These are phyloP conservation scores for Cenopis cana DNA, from an alignment of 2,888 invertebrate species.

Conservation along the genomic window DNA sequence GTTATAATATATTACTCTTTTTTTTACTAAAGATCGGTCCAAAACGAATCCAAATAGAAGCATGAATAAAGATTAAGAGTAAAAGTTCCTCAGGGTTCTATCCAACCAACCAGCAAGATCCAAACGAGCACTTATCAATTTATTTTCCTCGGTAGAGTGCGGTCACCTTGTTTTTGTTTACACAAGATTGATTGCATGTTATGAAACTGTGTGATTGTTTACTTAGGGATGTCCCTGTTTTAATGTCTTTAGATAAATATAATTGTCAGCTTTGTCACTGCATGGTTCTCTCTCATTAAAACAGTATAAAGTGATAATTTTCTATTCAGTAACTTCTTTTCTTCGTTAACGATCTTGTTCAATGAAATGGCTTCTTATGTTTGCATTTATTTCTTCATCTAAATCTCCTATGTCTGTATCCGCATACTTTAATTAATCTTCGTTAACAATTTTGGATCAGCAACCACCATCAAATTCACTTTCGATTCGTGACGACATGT, in stretches of 20 bases:
- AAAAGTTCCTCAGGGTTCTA: slow-evolving; percentile 2
- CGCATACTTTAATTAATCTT: not conserved
- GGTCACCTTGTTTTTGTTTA: not conserved
- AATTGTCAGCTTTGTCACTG: no score
- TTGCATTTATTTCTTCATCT: no score
- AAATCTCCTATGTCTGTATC: not conserved
- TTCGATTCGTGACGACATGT: slow-evolving; percentile 22
- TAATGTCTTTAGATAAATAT: no score
- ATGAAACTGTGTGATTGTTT: no score
- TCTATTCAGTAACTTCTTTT: no score
- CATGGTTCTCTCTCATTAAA: no score
- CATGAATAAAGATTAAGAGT: not conserved
- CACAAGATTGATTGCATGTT: not conserved
- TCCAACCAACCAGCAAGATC: not conserved
- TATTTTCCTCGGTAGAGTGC: not conserved
- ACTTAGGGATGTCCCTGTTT: no score
- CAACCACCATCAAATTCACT: not conserved
- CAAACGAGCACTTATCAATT: not conserved
- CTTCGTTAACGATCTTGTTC: no score
- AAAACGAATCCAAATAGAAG: not conserved
- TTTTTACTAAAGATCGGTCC: no score
- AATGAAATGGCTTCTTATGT: no score
- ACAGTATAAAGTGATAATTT: no score
- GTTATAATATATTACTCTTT: no score
- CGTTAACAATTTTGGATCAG: not conserved